Evolutionary conservation across 2,888 invertebrate genomes (phyloP).

Genomic region (Clunio marinus): DNA sequence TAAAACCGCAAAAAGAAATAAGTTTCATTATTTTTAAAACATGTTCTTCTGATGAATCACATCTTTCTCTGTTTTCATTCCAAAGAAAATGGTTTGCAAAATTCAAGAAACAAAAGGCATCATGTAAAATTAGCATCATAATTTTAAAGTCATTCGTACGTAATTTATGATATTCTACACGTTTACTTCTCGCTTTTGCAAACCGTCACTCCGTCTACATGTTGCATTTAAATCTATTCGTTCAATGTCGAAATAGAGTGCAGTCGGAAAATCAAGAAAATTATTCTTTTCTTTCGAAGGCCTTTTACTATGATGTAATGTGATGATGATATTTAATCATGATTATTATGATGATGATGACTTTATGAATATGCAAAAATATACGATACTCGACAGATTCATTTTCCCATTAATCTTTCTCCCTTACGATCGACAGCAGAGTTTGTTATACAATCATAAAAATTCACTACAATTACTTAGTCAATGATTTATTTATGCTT

Average conservation of each 20-base stretch:
- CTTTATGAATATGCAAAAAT: too few species aligned
- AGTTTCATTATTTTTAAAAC: not conserved
- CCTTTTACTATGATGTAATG: too few species aligned
- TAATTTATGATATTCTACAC: slow-evolving; percentile 19
- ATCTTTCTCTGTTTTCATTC: not conserved
- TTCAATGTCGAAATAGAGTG: not conserved
- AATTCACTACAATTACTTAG: too few species aligned
- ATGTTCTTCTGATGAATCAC: not conserved
- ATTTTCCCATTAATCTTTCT: not conserved
- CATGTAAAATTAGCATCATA: slow-evolving; percentile 1
- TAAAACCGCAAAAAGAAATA: too few species aligned
- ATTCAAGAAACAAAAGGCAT: not conserved
- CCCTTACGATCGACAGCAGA: not conserved
- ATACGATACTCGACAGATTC: too few species aligned
- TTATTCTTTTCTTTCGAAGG: too few species aligned
- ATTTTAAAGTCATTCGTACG: not conserved
- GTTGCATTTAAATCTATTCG: not conserved
- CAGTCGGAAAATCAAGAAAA: too few species aligned
- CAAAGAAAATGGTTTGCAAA: not conserved
- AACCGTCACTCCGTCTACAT: not conserved
- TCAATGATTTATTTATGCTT: not conserved
- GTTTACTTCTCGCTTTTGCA: not conserved
- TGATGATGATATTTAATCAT: too few species aligned
- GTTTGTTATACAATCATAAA: not conserved
- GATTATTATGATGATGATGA: too few species aligned